phyloP scores from a whole-genome alignment of 2,113 vertebrate genomes.

The Gadus macrocephalus region DNA sequence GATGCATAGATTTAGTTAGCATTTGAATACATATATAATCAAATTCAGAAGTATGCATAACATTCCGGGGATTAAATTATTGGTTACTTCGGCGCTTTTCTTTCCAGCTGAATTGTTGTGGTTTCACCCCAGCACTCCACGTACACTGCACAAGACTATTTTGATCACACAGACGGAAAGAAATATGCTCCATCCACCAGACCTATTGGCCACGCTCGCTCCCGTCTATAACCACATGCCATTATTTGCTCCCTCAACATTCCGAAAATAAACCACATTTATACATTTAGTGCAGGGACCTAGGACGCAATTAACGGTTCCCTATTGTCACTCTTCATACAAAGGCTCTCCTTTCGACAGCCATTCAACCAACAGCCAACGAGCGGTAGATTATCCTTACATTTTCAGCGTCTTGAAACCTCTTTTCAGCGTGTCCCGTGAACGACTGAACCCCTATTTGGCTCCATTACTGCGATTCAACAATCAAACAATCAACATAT shows the following conservation, averaged over 20 bases:
- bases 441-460: constrained; percentile 6
- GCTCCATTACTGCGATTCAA: constrained; percentile 23
- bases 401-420: too few species aligned
- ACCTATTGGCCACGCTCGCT: background rate
- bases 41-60: too few species aligned
- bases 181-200: background rate
- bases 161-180: background rate
- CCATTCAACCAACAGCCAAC: background rate
- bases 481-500: too few species aligned
- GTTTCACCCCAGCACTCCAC: constrained; percentile 25
- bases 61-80: constrained; percentile 5
- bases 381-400: too few species aligned
- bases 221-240: constrained; percentile 1
- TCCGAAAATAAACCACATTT: constrained; percentile 13
- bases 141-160: constrained; percentile 23
- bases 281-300: background rate
- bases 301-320: background rate
- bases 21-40: too few species aligned
- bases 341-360: background rate
- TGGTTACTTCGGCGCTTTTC: constrained; percentile 21
- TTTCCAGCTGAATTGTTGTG: constrained; percentile 12
- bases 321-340: background rate
- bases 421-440: too few species aligned
- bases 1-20: too few species aligned
- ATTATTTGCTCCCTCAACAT: background rate